Evolutionary conservation across 2,888 invertebrate species (phyloP).

Genomic region (Gortyna flavago): DNA sequence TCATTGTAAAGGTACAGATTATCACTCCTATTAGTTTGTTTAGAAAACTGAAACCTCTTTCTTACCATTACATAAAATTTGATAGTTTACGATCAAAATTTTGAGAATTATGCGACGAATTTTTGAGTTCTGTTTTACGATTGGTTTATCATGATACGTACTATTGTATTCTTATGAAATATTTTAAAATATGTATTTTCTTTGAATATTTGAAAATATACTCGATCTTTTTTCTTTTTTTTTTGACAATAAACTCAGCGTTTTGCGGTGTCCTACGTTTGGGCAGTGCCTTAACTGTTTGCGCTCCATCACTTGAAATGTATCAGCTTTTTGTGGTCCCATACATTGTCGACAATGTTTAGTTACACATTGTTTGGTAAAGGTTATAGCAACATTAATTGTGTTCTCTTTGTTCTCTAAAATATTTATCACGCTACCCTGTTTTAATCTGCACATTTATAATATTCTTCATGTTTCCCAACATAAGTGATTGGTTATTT

Average conservation of each 20-base stretch:
- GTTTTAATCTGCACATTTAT: slow-evolving; percentile 35
- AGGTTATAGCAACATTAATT: slow-evolving; percentile 58
- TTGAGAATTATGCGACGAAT: neutral
- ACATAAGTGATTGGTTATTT: slow-evolving; percentile 54
- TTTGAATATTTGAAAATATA: neutral
- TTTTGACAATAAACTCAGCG: neutral
- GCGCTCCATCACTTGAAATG: slow-evolving; percentile 21
- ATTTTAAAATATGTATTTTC: neutral
- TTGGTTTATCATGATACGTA: no score
- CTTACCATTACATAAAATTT: neutral
- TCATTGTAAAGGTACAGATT: slow-evolving; percentile 54
- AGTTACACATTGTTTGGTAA: slow-evolving; percentile 51
- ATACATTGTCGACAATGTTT: slow-evolving; percentile 47
- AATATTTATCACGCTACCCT: slow-evolving; percentile 44
- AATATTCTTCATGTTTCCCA: slow-evolving; percentile 43
- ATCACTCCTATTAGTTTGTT: slow-evolving; percentile 62
- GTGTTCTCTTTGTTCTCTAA: slow-evolving; percentile 51
- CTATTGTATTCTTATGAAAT: neutral
- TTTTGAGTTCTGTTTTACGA: neutral
- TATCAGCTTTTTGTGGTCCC: slow-evolving; percentile 42
- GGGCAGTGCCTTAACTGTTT: neutral
- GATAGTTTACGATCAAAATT: no score
- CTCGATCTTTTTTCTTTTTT: neutral
- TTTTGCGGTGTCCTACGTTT: neutral
- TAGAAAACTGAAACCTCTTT: slow-evolving; percentile 15